Percentiles rank a stretch among this genome's conserved stretches.
Evolutionary conservation across 2,797 vertebrate genomes (phyloP).

Genomic region (Lophotriccus pileatus): DNA sequence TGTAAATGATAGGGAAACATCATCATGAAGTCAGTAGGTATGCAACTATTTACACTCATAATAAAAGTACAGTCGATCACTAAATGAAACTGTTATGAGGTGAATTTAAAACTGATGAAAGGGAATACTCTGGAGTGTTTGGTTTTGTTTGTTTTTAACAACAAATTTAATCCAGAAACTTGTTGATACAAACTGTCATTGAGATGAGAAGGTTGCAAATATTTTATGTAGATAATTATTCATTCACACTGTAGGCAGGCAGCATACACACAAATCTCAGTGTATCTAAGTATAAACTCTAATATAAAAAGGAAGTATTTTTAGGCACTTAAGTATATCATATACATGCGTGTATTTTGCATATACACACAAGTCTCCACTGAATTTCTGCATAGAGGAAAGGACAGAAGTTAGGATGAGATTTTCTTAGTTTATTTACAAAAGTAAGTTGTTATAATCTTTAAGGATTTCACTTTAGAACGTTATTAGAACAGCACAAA

Average conservation of each 20-base stretch:
- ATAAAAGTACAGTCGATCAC: background rate
- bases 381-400: background rate
- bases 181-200: background rate
- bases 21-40: background rate
- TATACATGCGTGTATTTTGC: background rate
- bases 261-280: background rate
- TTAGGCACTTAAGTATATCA: rapidly evolving
- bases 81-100: background rate
- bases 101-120: background rate
- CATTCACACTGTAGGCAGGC: background rate
- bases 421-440: background rate
- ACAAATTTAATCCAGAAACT: background rate
- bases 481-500: background rate
- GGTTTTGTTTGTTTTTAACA: background rate
- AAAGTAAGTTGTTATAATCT: background rate
- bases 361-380: background rate
- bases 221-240: background rate
- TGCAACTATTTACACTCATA: background rate
- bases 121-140: background rate
- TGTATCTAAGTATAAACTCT: background rate
- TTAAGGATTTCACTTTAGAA: background rate
- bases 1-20: background rate
- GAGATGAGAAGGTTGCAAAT: background rate
- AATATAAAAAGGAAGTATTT: background rate
- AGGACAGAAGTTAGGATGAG: background rate